These are phyloP conservation scores for Albula goreensis DNA, from an alignment of 2,113 vertebrate genomes.

Conservation along the genomic window DNA sequence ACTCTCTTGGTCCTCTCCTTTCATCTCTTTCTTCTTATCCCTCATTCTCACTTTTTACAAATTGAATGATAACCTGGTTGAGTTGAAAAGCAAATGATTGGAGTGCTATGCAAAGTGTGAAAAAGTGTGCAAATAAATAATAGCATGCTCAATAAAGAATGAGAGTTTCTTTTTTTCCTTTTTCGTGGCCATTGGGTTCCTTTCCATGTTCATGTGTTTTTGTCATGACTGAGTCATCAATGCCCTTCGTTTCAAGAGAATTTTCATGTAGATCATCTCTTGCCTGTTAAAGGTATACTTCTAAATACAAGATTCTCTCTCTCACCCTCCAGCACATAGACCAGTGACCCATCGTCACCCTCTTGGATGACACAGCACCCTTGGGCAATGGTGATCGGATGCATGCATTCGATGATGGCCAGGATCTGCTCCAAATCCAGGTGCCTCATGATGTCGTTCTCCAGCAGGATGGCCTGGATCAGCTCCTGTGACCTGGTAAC, in stretches of 20 bases:
- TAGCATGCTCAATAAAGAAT: too few relatives aligned
- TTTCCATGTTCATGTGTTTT: too few relatives aligned
- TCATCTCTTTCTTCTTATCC: too few relatives aligned
- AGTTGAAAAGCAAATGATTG: too few relatives aligned
- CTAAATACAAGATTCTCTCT: not conserved
- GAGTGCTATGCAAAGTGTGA: too few relatives aligned
- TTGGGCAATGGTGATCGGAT: conserved; percentile 55
- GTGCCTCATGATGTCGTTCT: conserved; percentile 68
- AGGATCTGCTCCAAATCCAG: conserved; percentile 61
- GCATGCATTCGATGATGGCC: conserved; percentile 61
- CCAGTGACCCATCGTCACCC: conserved; percentile 61
- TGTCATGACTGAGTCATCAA: too few relatives aligned
- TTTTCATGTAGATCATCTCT: not conserved
- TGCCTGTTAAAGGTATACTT: not conserved
- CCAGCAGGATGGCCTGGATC: conserved; percentile 63
- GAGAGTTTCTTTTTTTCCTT: too few relatives aligned
- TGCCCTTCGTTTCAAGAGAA: not conserved
- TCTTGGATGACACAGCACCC: conserved; percentile 66
- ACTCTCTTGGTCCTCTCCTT: too few relatives aligned
- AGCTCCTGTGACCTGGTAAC: conserved; percentile 58
- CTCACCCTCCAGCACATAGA: conserved; percentile 73
- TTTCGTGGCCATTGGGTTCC: too few relatives aligned
- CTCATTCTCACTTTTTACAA: too few relatives aligned
- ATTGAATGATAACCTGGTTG: too few relatives aligned
- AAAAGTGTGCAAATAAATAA: too few relatives aligned